Conservation (phyloP, 2,888 invertebrate genomes). For the Esperia sulphurella region DNA sequence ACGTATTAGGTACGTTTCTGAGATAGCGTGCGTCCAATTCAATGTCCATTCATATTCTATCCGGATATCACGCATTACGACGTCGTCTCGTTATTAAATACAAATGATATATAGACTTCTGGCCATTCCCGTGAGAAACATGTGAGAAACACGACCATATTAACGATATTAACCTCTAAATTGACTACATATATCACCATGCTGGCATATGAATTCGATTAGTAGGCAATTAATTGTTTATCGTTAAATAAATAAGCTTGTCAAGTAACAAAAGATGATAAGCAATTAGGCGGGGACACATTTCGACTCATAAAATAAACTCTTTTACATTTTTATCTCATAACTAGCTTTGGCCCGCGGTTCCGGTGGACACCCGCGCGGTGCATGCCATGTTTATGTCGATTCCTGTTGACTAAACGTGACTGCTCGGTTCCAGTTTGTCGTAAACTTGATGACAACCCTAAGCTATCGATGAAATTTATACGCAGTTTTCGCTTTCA, state of each 20-base stretch:
- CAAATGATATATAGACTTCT: constrained; percentile 25
- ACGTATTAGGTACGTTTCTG: neutral
- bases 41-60: constrained; percentile 11
- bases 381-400: too few relatives aligned
- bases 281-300: neutral
- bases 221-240: neutral
- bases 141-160: neutral
- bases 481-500: too few relatives aligned
- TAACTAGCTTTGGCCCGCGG: too few relatives aligned
- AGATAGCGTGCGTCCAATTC: constrained; percentile 1
- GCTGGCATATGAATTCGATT: constrained; percentile 1
- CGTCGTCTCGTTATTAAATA: constrained; percentile 27
- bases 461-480: too few relatives aligned
- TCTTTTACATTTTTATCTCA: too few relatives aligned
- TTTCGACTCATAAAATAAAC: neutral
- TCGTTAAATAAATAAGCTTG: constrained; percentile 1
- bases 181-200: constrained; percentile 8
- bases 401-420: too few relatives aligned
- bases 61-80: constrained; percentile 30
- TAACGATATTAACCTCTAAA: neutral
- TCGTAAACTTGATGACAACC: too few relatives aligned
- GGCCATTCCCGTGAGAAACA: constrained; percentile 26
- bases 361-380: too few relatives aligned
- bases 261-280: neutral
- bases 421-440: too few relatives aligned